Percentiles rank a stretch among this genome's conserved stretches.
These are phyloP conservation scores for Mycalesis mineus DNA, from an alignment of 2,888 invertebrate genomes.

Conservation along the genomic window DNA sequence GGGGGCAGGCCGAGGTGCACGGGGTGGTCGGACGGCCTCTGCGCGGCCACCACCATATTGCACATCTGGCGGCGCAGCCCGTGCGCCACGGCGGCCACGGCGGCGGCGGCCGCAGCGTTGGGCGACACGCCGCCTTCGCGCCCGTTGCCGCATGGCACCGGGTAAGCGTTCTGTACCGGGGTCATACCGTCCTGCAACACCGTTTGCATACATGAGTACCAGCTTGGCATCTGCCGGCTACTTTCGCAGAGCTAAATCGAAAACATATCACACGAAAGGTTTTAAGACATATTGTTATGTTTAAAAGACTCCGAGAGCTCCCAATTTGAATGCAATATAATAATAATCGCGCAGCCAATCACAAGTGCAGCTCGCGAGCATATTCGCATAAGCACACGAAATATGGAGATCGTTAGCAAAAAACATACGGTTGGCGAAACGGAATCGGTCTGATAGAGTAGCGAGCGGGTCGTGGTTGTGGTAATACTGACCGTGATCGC, in stretches of 20 bases:
- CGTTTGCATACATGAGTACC: slow-evolving; percentile 30
- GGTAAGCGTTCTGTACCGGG: slow-evolving; percentile 74
- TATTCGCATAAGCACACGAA: slow-evolving; percentile 46
- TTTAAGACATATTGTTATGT: background rate
- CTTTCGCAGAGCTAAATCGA: slow-evolving; percentile 12
- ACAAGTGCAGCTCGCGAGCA: slow-evolving; percentile 43
- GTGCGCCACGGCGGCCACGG: slow-evolving; percentile 91
- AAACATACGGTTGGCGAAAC: background rate
- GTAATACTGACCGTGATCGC: slow-evolving; percentile 72
- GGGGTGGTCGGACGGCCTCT: slow-evolving; percentile 62
- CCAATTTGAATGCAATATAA: slow-evolving; percentile 9
- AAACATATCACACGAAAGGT: background rate
- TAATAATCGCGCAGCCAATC: slow-evolving; percentile 33
- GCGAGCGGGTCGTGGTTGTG: slow-evolving; percentile 18
- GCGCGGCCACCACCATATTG: slow-evolving; percentile 84
- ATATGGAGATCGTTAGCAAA: slow-evolving; percentile 4
- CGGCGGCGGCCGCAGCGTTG: slow-evolving; percentile 87
- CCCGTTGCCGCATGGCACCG: slow-evolving; percentile 76
- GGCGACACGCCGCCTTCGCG: slow-evolving; percentile 75
- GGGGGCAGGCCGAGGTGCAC: slow-evolving; percentile 71
- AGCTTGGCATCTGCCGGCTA: background rate
- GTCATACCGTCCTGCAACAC: slow-evolving; percentile 80
- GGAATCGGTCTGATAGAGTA: slow-evolving; percentile 16
- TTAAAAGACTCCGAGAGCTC: background rate
- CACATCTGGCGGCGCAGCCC: slow-evolving; percentile 92